These are phyloP conservation scores for Orthosia incerta DNA, from an alignment of 2,888 invertebrate genomes.

Conservation along the genomic window DNA sequence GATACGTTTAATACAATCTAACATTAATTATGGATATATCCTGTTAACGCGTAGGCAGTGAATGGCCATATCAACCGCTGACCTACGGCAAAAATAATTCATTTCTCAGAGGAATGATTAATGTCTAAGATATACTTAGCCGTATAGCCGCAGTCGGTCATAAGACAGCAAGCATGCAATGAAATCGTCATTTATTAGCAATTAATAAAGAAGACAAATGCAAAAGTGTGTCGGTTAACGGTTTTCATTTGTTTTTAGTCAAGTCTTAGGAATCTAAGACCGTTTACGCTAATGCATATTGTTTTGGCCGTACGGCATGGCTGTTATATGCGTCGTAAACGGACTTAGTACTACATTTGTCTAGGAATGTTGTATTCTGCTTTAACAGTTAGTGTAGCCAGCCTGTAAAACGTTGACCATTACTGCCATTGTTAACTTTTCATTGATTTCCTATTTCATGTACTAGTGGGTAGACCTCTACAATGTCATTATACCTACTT, in stretches of 20 bases:
- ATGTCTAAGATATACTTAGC: slow-evolving; percentile 50
- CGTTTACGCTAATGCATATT: not conserved
- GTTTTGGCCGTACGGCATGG: slow-evolving; percentile 1
- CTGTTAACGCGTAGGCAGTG: slow-evolving; percentile 36
- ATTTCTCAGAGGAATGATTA: slow-evolving; percentile 53
- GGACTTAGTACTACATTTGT: not conserved
- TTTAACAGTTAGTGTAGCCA: slow-evolving; percentile 12
- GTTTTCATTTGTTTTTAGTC: slow-evolving; percentile 33
- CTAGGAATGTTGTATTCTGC: not conserved
- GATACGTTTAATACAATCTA: slow-evolving; percentile 30
- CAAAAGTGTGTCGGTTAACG: slow-evolving; percentile 42
- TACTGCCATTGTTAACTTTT: slow-evolving; percentile 11
- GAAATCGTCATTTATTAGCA: slow-evolving; percentile 52
- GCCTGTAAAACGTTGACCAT: not conserved
- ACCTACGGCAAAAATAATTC: slow-evolving; percentile 59
- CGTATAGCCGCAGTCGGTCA: slow-evolving; percentile 25
- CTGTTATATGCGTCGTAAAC: not conserved
- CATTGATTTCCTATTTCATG: not conserved
- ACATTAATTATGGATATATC: slow-evolving; percentile 52
- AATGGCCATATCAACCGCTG: slow-evolving; percentile 55
- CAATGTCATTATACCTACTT: not conserved
- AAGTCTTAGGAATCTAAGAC: slow-evolving; percentile 19
- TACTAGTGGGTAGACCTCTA: not conserved
- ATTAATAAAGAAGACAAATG: slow-evolving; percentile 58
- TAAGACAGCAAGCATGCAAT: slow-evolving; percentile 56